A percentile compares a stretch with the other conserved stretches of the same genome.
Evolutionary conservation across 1,140 invertebrate genomes (phyloP).

Genomic region (Drosophila gunungcola): DNA sequence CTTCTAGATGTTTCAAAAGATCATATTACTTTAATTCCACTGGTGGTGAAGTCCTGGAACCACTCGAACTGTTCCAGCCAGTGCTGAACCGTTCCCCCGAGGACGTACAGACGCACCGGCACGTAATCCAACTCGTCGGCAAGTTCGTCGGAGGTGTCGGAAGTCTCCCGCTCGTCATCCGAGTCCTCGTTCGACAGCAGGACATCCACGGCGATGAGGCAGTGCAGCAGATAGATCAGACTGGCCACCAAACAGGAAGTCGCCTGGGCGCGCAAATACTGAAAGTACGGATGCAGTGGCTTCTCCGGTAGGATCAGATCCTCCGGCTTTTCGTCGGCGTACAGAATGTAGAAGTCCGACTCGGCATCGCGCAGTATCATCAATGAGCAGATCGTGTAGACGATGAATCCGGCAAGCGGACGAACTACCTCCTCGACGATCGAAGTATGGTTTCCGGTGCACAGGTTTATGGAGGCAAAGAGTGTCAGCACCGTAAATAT

Average conservation of each 20-base stretch:
- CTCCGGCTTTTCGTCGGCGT: neutral
- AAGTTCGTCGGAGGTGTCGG: neutral
- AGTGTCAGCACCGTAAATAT: conserved; percentile 21
- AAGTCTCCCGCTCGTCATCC: neutral
- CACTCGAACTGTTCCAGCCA: conserved; percentile 34
- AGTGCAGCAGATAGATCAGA: conserved; percentile 46
- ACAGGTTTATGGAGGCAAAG: conserved; percentile 54
- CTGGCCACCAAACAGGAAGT: conserved; percentile 13
- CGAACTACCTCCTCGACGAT: conserved; percentile 29
- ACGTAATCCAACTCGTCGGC: conserved; percentile 11
- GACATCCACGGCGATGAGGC: conserved; percentile 49
- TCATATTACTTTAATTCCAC: neutral
- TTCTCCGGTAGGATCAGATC: neutral
- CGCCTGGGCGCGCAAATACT: conserved; percentile 31
- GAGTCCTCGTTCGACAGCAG: conserved; percentile 28
- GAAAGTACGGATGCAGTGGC: conserved; percentile 45
- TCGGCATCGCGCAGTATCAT: conserved; percentile 42
- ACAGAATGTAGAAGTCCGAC: conserved; percentile 19
- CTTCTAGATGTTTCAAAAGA: too few relatives aligned
- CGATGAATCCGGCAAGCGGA: conserved; percentile 2
- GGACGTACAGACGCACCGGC: conserved; percentile 45
- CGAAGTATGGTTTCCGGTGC: conserved; percentile 21
- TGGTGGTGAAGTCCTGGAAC: conserved; percentile 32
- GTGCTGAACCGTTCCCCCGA: conserved; percentile 18
- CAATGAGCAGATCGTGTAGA: conserved; percentile 40